Base-by-base conservation (phyloP, 2,113 vertebrate species). In the Catagonus wagneri region DNA sequence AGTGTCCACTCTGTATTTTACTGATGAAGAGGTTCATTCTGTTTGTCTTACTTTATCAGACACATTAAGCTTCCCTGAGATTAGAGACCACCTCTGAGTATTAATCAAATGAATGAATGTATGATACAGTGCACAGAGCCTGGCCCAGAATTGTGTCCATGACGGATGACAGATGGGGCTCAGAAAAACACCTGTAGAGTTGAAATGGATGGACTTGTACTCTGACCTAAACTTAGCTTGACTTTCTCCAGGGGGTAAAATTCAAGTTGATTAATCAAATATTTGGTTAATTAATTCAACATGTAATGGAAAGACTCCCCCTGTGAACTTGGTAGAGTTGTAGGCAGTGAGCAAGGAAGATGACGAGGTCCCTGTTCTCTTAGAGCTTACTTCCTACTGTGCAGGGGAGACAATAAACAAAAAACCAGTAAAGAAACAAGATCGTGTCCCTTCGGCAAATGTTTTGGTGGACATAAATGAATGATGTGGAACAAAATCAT, bases 261-360 rank as follows among this genome's bases (percentile, higher is more conserved):
- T 83, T 96, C 66, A 89, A 76, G 79, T 52, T 66, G 69, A 68
- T 68, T 15, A 78, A 71, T 75, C 19, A 60, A 54, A n/a, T n/a
- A n/a, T n/a, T n/a, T n/a, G n/a, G n/a, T n/a, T n/a, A n/a, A n/a
- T n/a, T n/a, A n/a, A n/a, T n/a, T n/a, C n/a, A n/a, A n/a, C n/a
- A n/a, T n/a, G 22, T 8, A 54, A 34, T 27, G 29, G 61, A 60
- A 85, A 93, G 78, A 23, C 74, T 85, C 19, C 29, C 61, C 72
- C 76, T 65, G 52, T 12, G 54, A 89, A 14, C 61, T 74, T 36
- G 36, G 17, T 32, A 56, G 54, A 75, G n/a, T 69, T 93, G 39
- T 58, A 75, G 66, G 58, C 54, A 87, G 58, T 78, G 66, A 74
- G 36, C 14, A 60, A 61, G 56, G 71, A 25, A 27, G 34, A 66